Base-by-base conservation (phyloP, 2,113 vertebrate genomes). In the Papio anubis region DNA sequence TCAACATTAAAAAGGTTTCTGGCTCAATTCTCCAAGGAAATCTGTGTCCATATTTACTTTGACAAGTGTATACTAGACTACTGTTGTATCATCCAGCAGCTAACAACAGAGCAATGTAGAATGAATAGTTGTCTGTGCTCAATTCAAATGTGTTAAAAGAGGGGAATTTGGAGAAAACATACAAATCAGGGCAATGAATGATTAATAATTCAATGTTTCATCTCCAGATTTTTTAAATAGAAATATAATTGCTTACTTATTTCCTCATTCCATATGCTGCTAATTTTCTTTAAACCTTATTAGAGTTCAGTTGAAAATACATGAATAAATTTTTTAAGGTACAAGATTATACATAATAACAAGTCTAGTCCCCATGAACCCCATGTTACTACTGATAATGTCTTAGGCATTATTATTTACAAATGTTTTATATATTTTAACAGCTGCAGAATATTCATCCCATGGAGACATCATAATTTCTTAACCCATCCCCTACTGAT, bases 221-320 rank as follows among this genome's bases (percentile, higher is more conserved):
- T 30, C 50, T 87, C 23, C 3, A 84, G 11, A 64, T 52, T 68
- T 72, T 86, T 83, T 61, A 43, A 9, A 90, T 11, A 82, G 64
- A 93, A 90, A 75, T 83, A 3, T 72, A 90, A 89, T 8, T 83
- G 25, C 16, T 97, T 82, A 96, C 27, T 38, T 95, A 84, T 93
- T 90, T 95, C 43, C 52, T 73, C 87, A 30, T 32, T 91, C 30
- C 66, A 3, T 70, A 61, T 83, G 75, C 38, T 57, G 8, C 17
- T 50, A 88, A 72, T 84, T 93, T 86, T 90, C n/a, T 48, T 57
- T 48, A 78, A 88, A 78, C 70, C 55, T 72, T 64, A 91, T 75
- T 55, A 75, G 48, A 13, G n/a, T 92, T 92, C 68, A 88, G 76
- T 8, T 81, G 50, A 95, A 97, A 89, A 82, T 59, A 92, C 11